Conservation (phyloP, 2,113 vertebrate genomes). For the Hippotragus niger region DNA sequence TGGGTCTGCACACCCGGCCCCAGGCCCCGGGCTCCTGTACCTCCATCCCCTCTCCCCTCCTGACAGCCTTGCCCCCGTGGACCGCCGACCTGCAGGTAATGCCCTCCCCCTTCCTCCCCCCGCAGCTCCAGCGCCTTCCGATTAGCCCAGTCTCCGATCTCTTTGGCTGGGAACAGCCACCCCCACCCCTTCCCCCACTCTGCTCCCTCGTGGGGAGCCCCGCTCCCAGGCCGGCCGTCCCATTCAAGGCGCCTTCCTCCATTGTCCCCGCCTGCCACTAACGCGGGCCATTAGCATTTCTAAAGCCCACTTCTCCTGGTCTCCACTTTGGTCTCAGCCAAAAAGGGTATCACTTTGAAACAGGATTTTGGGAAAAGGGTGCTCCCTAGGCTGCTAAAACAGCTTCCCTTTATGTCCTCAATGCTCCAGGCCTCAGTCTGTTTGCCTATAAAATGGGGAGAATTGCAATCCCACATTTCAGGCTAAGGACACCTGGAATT, state of each 20-base stretch:
- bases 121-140: not conserved
- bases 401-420: not conserved
- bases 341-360: constrained; percentile 47
- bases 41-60: not conserved
- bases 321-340: not conserved
- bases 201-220: constrained; percentile 43
- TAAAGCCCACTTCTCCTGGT: constrained; percentile 52
- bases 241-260: constrained; percentile 23
- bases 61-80: not conserved
- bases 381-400: not conserved
- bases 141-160: not conserved
- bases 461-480: not conserved
- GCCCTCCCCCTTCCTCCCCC: not conserved
- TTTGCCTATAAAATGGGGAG: constrained; percentile 12
- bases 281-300: constrained; percentile 55
- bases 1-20: not conserved
- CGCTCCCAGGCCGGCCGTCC: constrained; percentile 24
- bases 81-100: not conserved
- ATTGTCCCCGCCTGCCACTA: constrained; percentile 64
- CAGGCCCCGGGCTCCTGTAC: not conserved
- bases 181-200: not conserved
- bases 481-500: not conserved
- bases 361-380: not conserved
- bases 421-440: not conserved
- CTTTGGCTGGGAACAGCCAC: not conserved